Evolutionary conservation across 2,113 vertebrate genomes (phyloP).

Genomic region (Indicator indicator): DNA sequence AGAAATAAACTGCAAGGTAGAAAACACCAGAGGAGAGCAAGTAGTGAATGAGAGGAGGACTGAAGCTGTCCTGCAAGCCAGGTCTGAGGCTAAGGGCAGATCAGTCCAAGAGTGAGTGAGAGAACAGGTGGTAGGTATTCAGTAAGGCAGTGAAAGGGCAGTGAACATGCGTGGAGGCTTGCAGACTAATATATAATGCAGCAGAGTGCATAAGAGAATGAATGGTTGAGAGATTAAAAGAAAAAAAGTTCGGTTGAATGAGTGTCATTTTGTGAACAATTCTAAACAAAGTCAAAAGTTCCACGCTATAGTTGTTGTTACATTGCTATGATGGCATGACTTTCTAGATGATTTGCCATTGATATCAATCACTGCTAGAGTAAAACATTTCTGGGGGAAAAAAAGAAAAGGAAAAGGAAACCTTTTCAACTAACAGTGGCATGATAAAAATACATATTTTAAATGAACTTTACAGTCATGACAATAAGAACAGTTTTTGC

Average conservation of each 20-base stretch:
- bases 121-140: slow-evolving; percentile 38
- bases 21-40: not conserved
- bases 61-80: not conserved
- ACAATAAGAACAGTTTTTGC: not conserved
- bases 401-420: not conserved
- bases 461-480: not conserved
- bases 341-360: not conserved
- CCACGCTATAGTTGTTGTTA: not conserved
- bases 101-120: slow-evolving; percentile 29
- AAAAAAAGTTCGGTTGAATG: not conserved
- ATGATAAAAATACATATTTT: not conserved
- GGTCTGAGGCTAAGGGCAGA: not conserved
- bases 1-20: not conserved
- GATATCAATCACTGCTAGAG: not conserved
- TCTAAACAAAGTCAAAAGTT: not conserved
- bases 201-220: not conserved
- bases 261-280: not conserved
- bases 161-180: not conserved
- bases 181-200: not conserved
- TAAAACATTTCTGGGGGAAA: not conserved
- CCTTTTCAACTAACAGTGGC: not conserved
- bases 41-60: not conserved
- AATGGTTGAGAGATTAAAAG: not conserved
- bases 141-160: not conserved
- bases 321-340: not conserved